Percentiles rank a stretch among this genome's conserved stretches.
Conservation (phyloP, 1,140 invertebrate species). For the Callitettix versicolor region DNA sequence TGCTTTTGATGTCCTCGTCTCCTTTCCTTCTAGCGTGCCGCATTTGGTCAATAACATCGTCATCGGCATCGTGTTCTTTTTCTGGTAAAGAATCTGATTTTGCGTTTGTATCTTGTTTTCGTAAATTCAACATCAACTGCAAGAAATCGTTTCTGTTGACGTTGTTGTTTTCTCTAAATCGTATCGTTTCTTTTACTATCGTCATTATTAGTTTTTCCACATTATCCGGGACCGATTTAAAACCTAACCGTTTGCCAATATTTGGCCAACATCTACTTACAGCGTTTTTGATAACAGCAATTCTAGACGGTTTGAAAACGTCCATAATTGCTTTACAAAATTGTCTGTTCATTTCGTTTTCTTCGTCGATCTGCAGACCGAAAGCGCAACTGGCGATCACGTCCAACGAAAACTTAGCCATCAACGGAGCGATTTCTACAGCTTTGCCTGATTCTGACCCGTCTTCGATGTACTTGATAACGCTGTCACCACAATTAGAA, state of each 20-base stretch:
- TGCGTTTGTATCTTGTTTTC: conserved; percentile 10
- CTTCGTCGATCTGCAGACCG: conserved; percentile 27
- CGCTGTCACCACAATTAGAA: conserved; percentile 30
- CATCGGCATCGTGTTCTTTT: background rate
- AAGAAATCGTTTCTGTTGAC: too few species aligned
- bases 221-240: conserved; percentile 28
- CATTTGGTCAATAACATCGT: background rate
- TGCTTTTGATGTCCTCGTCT: too few species aligned
- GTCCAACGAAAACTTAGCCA: conserved; percentile 42
- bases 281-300: background rate
- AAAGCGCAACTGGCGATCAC: conserved; percentile 45
- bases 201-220: conserved; percentile 36
- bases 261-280: conserved; percentile 14
- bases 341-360: background rate
- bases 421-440: background rate
- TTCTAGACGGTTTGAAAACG: background rate
- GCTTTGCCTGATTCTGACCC: background rate
- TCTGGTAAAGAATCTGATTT: background rate
- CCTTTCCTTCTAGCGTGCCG: background rate
- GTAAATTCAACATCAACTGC: conserved; percentile 27
- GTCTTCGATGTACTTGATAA: conserved; percentile 31
- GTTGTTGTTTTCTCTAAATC: conserved; percentile 35
- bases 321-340: background rate
- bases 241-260: conserved; percentile 20
- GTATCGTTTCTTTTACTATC: conserved; percentile 34